These are phyloP conservation scores for Hephaestus fuliginosus DNA, from an alignment of 2,797 vertebrate species.

Conservation along the genomic window DNA sequence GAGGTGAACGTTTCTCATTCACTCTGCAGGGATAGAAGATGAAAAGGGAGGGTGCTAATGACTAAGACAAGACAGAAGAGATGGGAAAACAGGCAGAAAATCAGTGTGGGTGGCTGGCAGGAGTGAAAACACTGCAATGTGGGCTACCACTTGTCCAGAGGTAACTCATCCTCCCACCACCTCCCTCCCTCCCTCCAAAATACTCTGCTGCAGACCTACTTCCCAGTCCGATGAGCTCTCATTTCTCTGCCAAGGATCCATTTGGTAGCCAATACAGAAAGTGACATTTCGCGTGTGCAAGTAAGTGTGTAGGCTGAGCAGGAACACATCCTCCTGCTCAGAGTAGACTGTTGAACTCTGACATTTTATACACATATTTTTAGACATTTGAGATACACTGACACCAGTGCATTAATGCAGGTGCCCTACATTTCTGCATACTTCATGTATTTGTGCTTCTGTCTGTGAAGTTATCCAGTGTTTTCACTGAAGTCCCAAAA, in stretches of 20 bases:
- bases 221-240: constrained; percentile 38
- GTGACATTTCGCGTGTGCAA: constrained; percentile 17
- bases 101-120: constrained; percentile 30
- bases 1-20: not conserved
- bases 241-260: constrained; percentile 48
- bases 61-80: constrained; percentile 18
- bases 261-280: constrained; percentile 15
- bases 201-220: constrained; percentile 73
- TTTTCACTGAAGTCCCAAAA: not conserved
- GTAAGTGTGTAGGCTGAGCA: constrained; percentile 30
- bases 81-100: constrained; percentile 18
- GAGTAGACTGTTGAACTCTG: constrained; percentile 19
- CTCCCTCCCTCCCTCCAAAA: constrained; percentile 39
- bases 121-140: constrained; percentile 36
- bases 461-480: not conserved
- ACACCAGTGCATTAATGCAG: constrained; percentile 13
- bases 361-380: constrained; percentile 11
- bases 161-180: constrained; percentile 46
- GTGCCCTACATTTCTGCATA: constrained; percentile 3
- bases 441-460: too few relatives aligned
- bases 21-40: not conserved
- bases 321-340: not conserved
- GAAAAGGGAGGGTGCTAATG: constrained; percentile 22
- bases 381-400: not conserved
- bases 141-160: constrained; percentile 38